Evolutionary conservation across 2,797 vertebrate species (phyloP), one percentile per base, ranked within the genome.

Genomic region (Rhinella marina): DNA sequence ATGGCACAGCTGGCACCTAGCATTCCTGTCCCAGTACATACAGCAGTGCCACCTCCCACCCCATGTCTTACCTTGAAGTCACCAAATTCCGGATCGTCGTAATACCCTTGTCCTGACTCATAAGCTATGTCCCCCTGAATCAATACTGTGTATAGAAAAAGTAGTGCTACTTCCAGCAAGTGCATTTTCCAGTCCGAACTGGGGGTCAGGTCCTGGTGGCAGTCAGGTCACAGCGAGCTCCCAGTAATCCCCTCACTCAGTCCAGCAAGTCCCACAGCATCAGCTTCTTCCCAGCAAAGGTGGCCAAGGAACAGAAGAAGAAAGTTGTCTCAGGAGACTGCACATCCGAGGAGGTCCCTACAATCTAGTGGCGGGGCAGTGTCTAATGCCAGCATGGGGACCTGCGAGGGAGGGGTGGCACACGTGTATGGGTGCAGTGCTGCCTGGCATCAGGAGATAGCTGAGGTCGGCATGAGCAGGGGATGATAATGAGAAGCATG

Each of bases 61-160:
- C 3, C 72, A 70, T 73, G 82, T 86, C 72, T 95, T 92, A 98
- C 97, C 97, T 96, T 95, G 48, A 93, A 92, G 92, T 97, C 96
- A 90, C 90, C 95, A 91, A 93, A 93, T 80, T 97, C 96, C 90
- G 94, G 94, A 90, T 97, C 96, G 91, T 98, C 97, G 85, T 96
- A 93, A 90, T 96, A 96, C 68, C 96, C 97, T 90, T 93, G 95
- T 88, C 94, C 95, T 88, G 96, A 94, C 91, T 97, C 95, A 89
- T 94, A 96, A 93, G 97, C 97, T 88, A 95, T 91, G 92, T 93
- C 95, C 82, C 90, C 86, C 91, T 93, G 93, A 78, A 95, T 90
- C 5, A 95, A 90, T 68, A 90, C 90, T n/a, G 92, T 91, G 90
- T 93, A 95, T 3, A 92, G 91, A 83, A 96, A 90, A 52, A 94